phyloP scores from a whole-genome alignment of 2,113 vertebrate species.

The Protobothrops flavoviridis region DNA sequence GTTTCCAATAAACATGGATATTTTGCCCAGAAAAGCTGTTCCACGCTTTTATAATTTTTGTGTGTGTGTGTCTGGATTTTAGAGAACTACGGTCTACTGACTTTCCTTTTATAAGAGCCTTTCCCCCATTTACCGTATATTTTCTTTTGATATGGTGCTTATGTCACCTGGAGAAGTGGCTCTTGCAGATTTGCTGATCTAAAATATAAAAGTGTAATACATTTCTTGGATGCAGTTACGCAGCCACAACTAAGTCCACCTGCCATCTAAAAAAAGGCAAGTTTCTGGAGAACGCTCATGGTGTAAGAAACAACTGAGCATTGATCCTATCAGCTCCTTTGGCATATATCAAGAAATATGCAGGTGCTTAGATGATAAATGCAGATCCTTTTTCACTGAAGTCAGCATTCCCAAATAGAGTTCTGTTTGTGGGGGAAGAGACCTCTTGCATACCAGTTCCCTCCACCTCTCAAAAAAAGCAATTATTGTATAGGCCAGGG shows the following conservation, averaged over 20 bases:
- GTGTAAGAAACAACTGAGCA: conserved; percentile 25
- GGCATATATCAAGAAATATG: conserved; percentile 38
- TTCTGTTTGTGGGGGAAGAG: conserved; percentile 42
- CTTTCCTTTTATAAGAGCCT: conserved; percentile 4
- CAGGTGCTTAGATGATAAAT: conserved; percentile 41
- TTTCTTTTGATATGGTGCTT: background rate
- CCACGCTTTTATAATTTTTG: background rate
- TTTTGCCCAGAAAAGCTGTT: background rate
- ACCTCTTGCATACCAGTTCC: conserved; percentile 32
- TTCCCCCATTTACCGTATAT: background rate
- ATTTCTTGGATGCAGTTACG: background rate
- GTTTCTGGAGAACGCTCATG: background rate
- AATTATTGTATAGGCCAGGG: conserved; percentile 24
- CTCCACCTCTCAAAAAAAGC: background rate
- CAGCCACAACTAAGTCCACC: background rate
- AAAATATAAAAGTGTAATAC: background rate
- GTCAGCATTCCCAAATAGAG: conserved; percentile 54
- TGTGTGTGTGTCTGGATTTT: background rate
- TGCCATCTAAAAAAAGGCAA: conserved; percentile 12
- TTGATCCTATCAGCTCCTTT: conserved; percentile 8
- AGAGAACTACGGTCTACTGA: background rate
- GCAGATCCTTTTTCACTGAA: conserved; percentile 55
- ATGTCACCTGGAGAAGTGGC: background rate
- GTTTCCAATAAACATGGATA: background rate
- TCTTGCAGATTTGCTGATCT: background rate